These are phyloP conservation scores for Drosophila virilis DNA, from an alignment of 1,140 invertebrate genomes.

Conservation along the genomic window DNA sequence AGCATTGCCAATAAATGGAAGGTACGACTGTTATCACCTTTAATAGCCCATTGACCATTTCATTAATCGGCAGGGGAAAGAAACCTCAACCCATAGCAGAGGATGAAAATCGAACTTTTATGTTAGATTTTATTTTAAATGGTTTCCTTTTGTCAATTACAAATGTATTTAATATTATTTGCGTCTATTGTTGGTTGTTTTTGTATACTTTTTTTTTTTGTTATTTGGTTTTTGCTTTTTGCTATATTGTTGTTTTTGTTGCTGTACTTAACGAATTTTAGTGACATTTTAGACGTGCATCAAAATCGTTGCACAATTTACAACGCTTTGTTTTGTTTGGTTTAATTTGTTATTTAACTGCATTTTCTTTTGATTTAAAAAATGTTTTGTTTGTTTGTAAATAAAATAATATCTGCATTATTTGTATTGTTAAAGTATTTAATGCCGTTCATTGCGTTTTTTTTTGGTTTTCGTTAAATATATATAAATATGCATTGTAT, in stretches of 20 bases:
- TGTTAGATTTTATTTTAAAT: conserved; percentile 81
- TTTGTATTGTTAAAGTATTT: conserved; percentile 66
- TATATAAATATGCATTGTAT: conserved; percentile 78
- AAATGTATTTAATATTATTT: conserved; percentile 82
- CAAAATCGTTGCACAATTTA: conserved; percentile 57
- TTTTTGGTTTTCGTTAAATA: conserved; percentile 25
- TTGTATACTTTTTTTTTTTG: conserved; percentile 25
- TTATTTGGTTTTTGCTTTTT: conserved; percentile 45
- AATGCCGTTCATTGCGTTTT: conserved; percentile 48
- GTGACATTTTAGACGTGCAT: conserved; percentile 57
- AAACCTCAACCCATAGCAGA: conserved; percentile 6
- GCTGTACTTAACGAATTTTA: conserved; percentile 58
- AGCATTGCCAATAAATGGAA: conserved; percentile 24
- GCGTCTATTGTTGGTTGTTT: conserved; percentile 46
- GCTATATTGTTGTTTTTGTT: conserved; percentile 35
- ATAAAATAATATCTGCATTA: conserved; percentile 75
- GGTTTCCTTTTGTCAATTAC: conserved; percentile 76
- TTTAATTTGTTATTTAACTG: conserved; percentile 16
- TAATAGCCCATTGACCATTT: conserved; percentile 32
- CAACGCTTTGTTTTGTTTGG: conserved; percentile 27
- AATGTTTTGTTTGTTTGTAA: conserved; percentile 65
- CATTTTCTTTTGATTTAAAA: conserved; percentile 58
- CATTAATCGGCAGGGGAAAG: conserved; percentile 23
- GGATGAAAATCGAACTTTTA: conserved; percentile 42
- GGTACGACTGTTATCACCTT: conserved; percentile 21